Conservation (phyloP, 2,113 vertebrate species). For the Tamias sibiricus region DNA sequence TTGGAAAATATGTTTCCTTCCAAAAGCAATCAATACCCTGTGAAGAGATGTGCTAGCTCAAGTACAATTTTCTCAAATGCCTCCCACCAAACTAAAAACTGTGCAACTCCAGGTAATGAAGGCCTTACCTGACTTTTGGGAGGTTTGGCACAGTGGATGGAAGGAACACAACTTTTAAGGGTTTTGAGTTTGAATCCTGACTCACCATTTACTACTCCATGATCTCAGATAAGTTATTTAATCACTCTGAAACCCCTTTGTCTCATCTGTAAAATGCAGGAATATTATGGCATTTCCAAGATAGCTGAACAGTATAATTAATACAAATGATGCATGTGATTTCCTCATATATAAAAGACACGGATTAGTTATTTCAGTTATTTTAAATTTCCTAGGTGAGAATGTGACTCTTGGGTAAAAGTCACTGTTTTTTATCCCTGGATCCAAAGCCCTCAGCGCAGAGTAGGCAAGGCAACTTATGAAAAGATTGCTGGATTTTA, state of each 20-base stretch:
- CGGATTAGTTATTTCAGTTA: background rate
- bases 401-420: background rate
- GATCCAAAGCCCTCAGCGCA: background rate
- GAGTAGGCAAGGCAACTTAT: background rate
- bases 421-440: background rate
- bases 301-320: background rate
- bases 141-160: background rate
- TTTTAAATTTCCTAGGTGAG: background rate
- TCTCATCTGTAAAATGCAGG: background rate
- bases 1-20: background rate
- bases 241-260: background rate
- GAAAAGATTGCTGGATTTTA: background rate
- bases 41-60: background rate
- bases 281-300: background rate
- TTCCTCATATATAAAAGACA: background rate
- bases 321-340: background rate
- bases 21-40: background rate
- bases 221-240: background rate
- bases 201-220: background rate
- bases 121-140: background rate
- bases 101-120: background rate
- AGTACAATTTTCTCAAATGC: background rate
- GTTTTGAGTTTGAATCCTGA: background rate
- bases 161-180: background rate
- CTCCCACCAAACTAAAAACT: background rate